Percentiles rank a stretch among this genome's conserved stretches.
These are phyloP conservation scores for Phlogophora meticulosa DNA, from an alignment of 2,888 invertebrate species.

Conservation along the genomic window DNA sequence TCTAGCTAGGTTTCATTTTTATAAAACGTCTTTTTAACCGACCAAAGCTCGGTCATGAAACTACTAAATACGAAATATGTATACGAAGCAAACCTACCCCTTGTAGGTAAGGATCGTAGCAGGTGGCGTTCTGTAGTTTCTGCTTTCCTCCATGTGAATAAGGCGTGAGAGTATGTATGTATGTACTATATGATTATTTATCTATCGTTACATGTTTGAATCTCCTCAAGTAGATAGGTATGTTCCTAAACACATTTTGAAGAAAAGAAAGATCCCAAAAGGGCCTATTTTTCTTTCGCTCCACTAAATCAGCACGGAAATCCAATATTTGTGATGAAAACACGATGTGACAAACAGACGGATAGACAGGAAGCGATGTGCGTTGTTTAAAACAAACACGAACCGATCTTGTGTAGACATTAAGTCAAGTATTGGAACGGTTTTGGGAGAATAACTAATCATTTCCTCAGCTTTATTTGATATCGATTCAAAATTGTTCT, in stretches of 20 bases:
- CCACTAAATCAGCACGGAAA: constrained; percentile 55
- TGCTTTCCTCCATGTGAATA: too few species aligned
- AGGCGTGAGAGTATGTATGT: too few species aligned
- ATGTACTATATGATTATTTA: too few species aligned
- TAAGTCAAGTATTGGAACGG: constrained; percentile 30
- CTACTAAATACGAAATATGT: too few species aligned
- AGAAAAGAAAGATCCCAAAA: constrained; percentile 1
- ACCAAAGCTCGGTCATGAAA: too few species aligned
- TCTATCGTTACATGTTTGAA: too few species aligned
- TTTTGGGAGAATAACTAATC: constrained; percentile 22
- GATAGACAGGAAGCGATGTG: constrained; percentile 56
- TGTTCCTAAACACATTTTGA: background rate
- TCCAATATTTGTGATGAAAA: constrained; percentile 61
- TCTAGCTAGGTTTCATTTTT: too few species aligned
- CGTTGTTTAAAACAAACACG: constrained; percentile 55
- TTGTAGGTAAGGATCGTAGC: too few species aligned
- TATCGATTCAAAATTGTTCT: background rate
- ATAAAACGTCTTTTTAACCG: too few species aligned
- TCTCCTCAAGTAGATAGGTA: too few species aligned
- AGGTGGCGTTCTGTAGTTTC: too few species aligned
- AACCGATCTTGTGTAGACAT: constrained; percentile 28
- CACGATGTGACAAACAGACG: constrained; percentile 51
- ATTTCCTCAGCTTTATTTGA: background rate
- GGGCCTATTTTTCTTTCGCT: constrained; percentile 46
- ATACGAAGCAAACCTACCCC: too few species aligned